phyloP scores from a whole-genome alignment of 2,113 vertebrate species.

The Ranitomeya imitator region DNA sequence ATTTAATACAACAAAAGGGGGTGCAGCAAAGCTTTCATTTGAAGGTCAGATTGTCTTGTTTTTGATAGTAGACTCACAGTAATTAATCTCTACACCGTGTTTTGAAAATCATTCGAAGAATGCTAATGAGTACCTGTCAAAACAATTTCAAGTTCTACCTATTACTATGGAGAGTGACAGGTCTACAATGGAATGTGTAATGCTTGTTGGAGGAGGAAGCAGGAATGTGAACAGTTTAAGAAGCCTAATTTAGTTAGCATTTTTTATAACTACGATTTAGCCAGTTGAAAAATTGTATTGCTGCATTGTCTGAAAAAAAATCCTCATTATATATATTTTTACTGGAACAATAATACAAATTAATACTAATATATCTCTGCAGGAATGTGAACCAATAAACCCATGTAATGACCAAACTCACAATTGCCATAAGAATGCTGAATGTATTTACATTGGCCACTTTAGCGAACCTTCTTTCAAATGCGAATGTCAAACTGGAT shows the following conservation, averaged over 20 bases:
- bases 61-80: background rate
- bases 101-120: conserved; percentile 16
- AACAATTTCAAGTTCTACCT: conserved; percentile 44
- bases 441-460: conserved; percentile 92
- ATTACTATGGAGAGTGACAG: conserved; percentile 55
- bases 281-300: background rate
- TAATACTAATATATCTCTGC: conserved; percentile 25
- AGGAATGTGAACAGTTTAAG: conserved; percentile 15
- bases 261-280: background rate
- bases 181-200: conserved; percentile 37
- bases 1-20: background rate
- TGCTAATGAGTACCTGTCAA: conserved; percentile 49
- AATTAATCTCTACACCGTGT: conserved; percentile 26
- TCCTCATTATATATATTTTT: background rate
- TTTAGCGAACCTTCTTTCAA: conserved; percentile 97
- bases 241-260: background rate
- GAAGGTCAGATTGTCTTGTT: background rate
- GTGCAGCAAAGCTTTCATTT: background rate
- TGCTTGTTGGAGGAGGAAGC: background rate
- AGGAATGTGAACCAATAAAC: conserved; percentile 95
- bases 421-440: conserved; percentile 87
- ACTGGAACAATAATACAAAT: background rate
- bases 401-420: conserved; percentile 93
- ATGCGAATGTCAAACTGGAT: conserved; percentile 93
- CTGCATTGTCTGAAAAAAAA: background rate